Conservation (phyloP, 2,797 vertebrate genomes). For the Enoplosus armatus region DNA sequence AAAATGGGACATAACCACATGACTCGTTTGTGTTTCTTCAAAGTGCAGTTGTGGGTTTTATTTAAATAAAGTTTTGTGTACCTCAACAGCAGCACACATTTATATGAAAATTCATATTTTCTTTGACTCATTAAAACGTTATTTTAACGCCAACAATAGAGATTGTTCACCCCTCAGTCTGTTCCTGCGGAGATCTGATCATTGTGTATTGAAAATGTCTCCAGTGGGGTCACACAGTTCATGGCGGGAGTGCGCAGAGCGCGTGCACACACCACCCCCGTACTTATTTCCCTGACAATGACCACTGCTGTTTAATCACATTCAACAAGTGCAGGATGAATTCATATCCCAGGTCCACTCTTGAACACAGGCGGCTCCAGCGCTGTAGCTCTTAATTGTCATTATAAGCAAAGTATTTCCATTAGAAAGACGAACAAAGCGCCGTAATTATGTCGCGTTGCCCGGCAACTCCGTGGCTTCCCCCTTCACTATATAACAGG, state of each 20-base stretch:
- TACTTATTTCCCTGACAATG: slow-evolving; percentile 38
- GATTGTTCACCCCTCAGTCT: not conserved
- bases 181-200: slow-evolving; percentile 1
- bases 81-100: not conserved
- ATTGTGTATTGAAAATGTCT: slow-evolving; percentile 2
- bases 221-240: not conserved
- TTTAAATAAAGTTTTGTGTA: not conserved
- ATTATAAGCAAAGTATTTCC: slow-evolving; percentile 73
- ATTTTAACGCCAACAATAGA: not conserved
- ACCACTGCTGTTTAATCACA: slow-evolving; percentile 45
- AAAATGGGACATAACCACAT: slow-evolving; percentile 67
- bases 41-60: not conserved
- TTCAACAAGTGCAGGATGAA: slow-evolving; percentile 64
- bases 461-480: slow-evolving; percentile 69
- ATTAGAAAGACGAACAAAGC: slow-evolving; percentile 77
- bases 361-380: slow-evolving; percentile 41
- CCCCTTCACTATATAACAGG: slow-evolving; percentile 64
- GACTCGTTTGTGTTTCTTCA: slow-evolving; percentile 49
- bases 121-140: slow-evolving; percentile 8
- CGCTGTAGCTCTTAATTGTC: slow-evolving; percentile 64
- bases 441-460: slow-evolving; percentile 72
- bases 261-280: slow-evolving; percentile 5
- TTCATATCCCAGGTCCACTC: slow-evolving; percentile 51
- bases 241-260: not conserved
- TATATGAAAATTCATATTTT: not conserved